Evolutionary conservation across 2,888 invertebrate genomes (phyloP).

Genomic region (Leptinotarsa peninsularis): DNA sequence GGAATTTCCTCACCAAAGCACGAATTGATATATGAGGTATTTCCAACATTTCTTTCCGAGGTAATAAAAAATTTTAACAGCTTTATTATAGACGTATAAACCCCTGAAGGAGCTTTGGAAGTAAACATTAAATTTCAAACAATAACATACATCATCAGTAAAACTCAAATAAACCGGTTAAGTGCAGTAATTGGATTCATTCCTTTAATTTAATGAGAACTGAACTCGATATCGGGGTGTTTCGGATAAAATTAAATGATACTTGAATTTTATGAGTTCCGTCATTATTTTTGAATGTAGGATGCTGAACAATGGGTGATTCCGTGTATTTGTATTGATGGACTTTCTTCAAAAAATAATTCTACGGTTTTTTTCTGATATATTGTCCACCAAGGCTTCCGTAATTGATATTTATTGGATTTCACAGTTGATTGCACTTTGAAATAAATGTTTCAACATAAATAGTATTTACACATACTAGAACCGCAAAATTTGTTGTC

Average conservation of each 20-base stretch:
- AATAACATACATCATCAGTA: conserved; percentile 44
- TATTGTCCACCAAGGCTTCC: no score
- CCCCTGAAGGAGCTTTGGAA: conserved; percentile 46
- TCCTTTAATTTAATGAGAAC: conserved; percentile 41
- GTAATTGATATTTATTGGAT: no score
- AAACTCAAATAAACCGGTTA: conserved; percentile 41
- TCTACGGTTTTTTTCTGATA: not conserved
- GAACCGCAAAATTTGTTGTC: no score
- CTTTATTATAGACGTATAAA: conserved; percentile 47
- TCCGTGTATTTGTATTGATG: not conserved
- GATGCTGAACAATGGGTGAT: conserved; percentile 1
- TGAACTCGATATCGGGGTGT: conserved; percentile 40
- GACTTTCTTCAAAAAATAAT: not conserved
- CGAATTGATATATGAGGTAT: conserved; percentile 42
- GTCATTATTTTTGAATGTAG: not conserved
- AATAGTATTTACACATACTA: no score
- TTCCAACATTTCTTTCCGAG: conserved; percentile 34
- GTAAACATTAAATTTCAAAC: conserved; percentile 45
- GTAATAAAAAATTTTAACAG: conserved; percentile 45
- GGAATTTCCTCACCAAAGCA: conserved; percentile 17
- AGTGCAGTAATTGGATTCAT: conserved; percentile 36
- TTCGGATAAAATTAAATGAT: conserved; percentile 23
- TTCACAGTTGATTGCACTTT: no score
- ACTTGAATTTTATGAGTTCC: conserved; percentile 3
- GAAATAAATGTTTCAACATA: no score